Percentiles rank a stretch among this genome's conserved stretches.
These are phyloP conservation scores for Betta splendens DNA, from an alignment of 2,797 vertebrate genomes.

Conservation along the genomic window DNA sequence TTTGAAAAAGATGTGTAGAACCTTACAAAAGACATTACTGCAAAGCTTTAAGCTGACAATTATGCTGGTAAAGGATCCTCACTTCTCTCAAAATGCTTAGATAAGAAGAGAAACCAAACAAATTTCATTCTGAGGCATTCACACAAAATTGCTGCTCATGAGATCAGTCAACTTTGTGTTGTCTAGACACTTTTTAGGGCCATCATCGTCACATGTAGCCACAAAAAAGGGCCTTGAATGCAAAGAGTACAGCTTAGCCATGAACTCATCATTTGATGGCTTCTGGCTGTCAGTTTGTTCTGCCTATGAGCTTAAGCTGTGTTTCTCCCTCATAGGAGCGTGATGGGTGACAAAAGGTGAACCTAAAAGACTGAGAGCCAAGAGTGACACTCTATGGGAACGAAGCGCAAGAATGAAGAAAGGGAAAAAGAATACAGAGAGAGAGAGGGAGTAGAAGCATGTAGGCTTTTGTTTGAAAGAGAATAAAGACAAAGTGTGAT, in stretches of 20 bases:
- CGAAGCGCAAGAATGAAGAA: too few species aligned
- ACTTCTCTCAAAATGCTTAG: slow-evolving; percentile 11
- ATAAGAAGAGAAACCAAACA: slow-evolving; percentile 12
- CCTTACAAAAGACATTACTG: too few species aligned
- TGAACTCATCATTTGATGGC: slow-evolving; percentile 58
- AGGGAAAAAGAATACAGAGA: slow-evolving; percentile 25
- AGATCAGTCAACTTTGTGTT: slow-evolving; percentile 9
- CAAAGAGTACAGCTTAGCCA: slow-evolving; percentile 41
- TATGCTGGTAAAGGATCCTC: too few species aligned
- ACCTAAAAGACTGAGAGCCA: slow-evolving; percentile 55
- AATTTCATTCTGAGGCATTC: background rate
- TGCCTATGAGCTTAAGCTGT: slow-evolving; percentile 54
- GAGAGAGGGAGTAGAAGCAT: background rate
- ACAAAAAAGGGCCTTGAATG: slow-evolving; percentile 46
- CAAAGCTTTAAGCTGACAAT: too few species aligned
- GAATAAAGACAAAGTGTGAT: slow-evolving; percentile 40
- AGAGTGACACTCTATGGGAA: slow-evolving; percentile 40
- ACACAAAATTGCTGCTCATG: background rate
- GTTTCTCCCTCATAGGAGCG: slow-evolving; percentile 42
- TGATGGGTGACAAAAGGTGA: slow-evolving; percentile 50
- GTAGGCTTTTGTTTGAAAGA: slow-evolving; percentile 43
- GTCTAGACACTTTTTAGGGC: slow-evolving; percentile 28
- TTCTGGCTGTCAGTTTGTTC: slow-evolving; percentile 54
- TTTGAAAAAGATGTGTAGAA: too few species aligned
- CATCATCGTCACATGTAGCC: slow-evolving; percentile 35